Percentiles rank a stretch among this genome's conserved stretches.
Evolutionary conservation across 37 sponge, comb jelly and placozoan species (phyloP).

Genomic region (Cladorhizidae sp.): DNA sequence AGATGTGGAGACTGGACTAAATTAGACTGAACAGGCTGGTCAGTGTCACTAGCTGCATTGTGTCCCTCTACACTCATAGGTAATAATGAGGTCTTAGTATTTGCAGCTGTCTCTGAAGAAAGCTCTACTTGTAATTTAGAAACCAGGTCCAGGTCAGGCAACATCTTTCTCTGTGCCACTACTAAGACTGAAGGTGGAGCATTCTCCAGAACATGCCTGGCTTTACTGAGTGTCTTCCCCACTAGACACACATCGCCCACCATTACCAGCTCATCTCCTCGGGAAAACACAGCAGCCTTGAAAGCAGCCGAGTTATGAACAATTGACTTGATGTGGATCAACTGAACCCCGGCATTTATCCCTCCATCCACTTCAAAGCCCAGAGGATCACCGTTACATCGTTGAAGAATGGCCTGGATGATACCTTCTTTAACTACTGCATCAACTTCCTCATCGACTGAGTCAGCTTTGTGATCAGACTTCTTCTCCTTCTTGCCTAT

Average conservation of each 20-base stretch:
- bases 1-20: no score
- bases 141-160: slow-evolving; percentile 8
- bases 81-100: neutral
- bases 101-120: neutral
- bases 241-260: slow-evolving; percentile 63
- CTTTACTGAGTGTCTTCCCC: slow-evolving; percentile 55
- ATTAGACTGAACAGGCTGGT: neutral
- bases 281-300: slow-evolving; percentile 15
- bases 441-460: slow-evolving; percentile 28
- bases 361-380: slow-evolving; percentile 72
- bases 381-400: slow-evolving; percentile 13
- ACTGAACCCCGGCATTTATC: slow-evolving; percentile 59
- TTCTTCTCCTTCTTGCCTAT: no score
- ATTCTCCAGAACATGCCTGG: slow-evolving; percentile 30
- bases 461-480: neutral
- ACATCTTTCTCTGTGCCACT: slow-evolving; percentile 52
- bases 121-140: neutral
- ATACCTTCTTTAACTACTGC: slow-evolving; percentile 23
- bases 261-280: slow-evolving; percentile 78
- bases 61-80: no score
- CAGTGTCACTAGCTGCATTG: slow-evolving; percentile 1
- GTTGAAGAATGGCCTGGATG: neutral
- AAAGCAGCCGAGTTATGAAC: slow-evolving; percentile 49
- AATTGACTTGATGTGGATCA: slow-evolving; percentile 55
- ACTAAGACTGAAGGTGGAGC: slow-evolving; percentile 43